These are phyloP conservation scores for Ctenopoma multispine DNA, from an alignment of 2,797 vertebrate genomes.

Conservation along the genomic window DNA sequence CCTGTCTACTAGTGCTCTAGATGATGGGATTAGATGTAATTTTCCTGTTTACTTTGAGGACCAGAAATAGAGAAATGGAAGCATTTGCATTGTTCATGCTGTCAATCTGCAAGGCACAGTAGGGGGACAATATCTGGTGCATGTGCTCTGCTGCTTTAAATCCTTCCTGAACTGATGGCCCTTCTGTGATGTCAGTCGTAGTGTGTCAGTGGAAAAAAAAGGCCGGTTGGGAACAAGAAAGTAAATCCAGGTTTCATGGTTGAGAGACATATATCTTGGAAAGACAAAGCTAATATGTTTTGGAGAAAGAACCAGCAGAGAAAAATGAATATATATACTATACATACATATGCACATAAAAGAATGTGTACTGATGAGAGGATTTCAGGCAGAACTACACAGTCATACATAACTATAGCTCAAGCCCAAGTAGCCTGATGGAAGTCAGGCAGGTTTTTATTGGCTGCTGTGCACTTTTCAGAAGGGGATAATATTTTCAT, in stretches of 20 bases:
- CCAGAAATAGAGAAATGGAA: conserved; percentile 24
- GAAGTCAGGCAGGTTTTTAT: conserved; percentile 83
- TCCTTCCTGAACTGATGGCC: conserved; percentile 16
- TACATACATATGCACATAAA: conserved; percentile 35
- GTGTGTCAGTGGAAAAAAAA: conserved; percentile 12
- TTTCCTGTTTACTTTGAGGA: conserved; percentile 61
- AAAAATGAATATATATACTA: conserved; percentile 40
- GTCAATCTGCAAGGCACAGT: conserved; percentile 37
- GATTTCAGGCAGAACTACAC: conserved; percentile 58
- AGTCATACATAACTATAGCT: conserved; percentile 63
- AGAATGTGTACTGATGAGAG: conserved; percentile 54
- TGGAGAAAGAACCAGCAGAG: conserved; percentile 38
- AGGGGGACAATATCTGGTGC: conserved; percentile 33
- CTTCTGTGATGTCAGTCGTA: conserved; percentile 45
- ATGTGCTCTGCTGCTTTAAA: conserved; percentile 22
- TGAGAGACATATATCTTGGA: conserved; percentile 36
- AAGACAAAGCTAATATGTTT: conserved; percentile 43
- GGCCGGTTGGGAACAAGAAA: conserved; percentile 17
- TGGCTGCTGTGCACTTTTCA: conserved; percentile 76
- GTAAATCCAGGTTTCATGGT: conserved; percentile 40
- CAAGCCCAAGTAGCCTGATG: conserved; percentile 79
- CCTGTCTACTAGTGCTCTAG: conserved; percentile 61
- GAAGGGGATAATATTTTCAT: conserved; percentile 84
- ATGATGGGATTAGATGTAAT: conserved; percentile 70
- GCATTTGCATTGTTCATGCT: conserved; percentile 38